phyloP scores from a whole-genome alignment of 1,140 invertebrate genomes.

The Tenebrio molitor region DNA sequence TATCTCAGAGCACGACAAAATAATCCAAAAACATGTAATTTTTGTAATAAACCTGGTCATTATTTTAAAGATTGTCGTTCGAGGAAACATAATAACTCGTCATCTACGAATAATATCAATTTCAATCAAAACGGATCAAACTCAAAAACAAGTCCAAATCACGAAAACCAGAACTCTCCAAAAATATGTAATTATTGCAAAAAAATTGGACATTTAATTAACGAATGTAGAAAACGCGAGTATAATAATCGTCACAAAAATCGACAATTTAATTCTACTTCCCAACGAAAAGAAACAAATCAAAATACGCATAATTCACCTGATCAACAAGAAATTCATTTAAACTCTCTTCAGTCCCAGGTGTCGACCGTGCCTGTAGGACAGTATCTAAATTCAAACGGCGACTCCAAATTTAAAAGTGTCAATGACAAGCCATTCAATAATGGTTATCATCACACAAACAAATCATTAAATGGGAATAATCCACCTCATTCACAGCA shows the following conservation, averaged over 20 bases:
- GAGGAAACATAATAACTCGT: too few species aligned
- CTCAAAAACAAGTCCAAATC: conserved; percentile 37
- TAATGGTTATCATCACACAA: too few species aligned
- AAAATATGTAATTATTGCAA: conserved; percentile 53
- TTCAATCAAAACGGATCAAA: conserved; percentile 43
- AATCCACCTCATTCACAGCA: too few species aligned
- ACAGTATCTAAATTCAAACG: conserved; percentile 26
- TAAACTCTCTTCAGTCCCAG: conserved; percentile 42
- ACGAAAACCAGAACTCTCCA: neutral
- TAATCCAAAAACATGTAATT: too few species aligned
- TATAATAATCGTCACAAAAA: conserved; percentile 48
- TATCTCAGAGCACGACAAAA: conserved; percentile 21
- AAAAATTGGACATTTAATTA: conserved; percentile 51
- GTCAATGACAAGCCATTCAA: too few species aligned
- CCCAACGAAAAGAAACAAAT: neutral
- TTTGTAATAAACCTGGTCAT: too few species aligned
- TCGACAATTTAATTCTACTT: conserved; percentile 15
- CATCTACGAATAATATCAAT: too few species aligned
- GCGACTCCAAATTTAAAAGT: too few species aligned
- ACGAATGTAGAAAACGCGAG: conserved; percentile 49
- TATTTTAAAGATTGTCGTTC: too few species aligned
- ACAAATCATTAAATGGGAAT: too few species aligned
- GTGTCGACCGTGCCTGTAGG: conserved; percentile 30
- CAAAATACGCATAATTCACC: neutral
- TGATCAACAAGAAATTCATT: conserved; percentile 36